Conservation (phyloP, 2,888 invertebrate genomes). For the Tanypteryx hageni region DNA sequence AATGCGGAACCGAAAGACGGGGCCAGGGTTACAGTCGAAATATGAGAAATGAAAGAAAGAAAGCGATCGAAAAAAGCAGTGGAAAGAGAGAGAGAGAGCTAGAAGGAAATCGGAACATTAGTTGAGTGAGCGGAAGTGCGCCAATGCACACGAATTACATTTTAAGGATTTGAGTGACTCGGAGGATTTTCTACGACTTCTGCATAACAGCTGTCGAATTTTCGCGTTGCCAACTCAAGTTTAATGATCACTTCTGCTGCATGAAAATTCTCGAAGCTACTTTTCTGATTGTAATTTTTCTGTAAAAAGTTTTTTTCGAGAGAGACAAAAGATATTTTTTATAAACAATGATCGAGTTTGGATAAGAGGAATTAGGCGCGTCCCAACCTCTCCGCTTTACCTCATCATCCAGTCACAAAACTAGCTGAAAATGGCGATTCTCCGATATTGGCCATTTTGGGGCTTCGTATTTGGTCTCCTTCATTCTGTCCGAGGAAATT, state of each 20-base stretch:
- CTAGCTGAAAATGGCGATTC: not conserved
- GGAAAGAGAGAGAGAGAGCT: not conserved
- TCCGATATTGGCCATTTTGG: constrained; percentile 7
- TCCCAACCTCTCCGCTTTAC: not conserved
- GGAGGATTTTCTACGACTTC: not conserved
- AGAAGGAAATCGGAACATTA: not conserved
- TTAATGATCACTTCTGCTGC: not conserved
- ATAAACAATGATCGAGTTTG: not conserved
- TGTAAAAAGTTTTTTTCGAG: not conserved
- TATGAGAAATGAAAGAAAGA: not conserved
- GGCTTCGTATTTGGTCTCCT: constrained; percentile 3
- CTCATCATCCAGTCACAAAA: not conserved
- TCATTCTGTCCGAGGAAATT: not conserved
- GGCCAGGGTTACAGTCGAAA: not conserved
- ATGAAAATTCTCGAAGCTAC: not conserved
- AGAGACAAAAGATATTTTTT: not conserved
- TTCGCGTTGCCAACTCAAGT: not conserved
- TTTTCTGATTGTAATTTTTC: not conserved
- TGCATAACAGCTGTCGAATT: constrained; percentile 25
- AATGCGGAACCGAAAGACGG: too few relatives aligned
- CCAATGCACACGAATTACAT: constrained; percentile 35
- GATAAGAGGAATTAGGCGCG: not conserved
- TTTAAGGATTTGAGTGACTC: constrained; percentile 21
- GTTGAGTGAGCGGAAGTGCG: not conserved
- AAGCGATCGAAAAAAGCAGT: not conserved